Percentiles rank a stretch among this genome's conserved stretches.
These are phyloP conservation scores for Chaenogobius annularis DNA, from an alignment of 2,113 vertebrate genomes.

Conservation along the genomic window DNA sequence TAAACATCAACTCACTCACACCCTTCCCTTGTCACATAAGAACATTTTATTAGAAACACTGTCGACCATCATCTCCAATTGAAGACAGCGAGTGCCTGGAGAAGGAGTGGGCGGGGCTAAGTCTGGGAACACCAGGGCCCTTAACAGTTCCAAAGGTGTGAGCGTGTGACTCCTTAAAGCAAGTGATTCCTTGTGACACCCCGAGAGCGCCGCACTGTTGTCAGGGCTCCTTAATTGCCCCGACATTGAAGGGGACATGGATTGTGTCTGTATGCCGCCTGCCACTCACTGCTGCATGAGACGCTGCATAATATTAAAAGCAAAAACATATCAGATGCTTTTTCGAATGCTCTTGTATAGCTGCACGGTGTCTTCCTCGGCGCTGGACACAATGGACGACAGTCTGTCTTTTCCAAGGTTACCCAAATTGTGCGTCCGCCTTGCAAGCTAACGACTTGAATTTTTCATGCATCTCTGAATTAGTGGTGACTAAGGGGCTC, in stretches of 20 bases:
- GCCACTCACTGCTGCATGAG: slow-evolving; percentile 81
- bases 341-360: slow-evolving; percentile 71
- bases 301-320: slow-evolving; percentile 88
- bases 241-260: slow-evolving; percentile 71
- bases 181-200: slow-evolving; percentile 77
- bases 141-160: slow-evolving; percentile 66
- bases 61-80: slow-evolving; percentile 60
- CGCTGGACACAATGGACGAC: slow-evolving; percentile 91
- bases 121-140: slow-evolving; percentile 38
- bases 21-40: slow-evolving; percentile 40
- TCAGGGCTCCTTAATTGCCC: slow-evolving; percentile 77
- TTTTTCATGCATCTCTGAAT: slow-evolving; percentile 90
- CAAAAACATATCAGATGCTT: slow-evolving; percentile 90
- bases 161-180: slow-evolving; percentile 66
- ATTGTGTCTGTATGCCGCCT: slow-evolving; percentile 85
- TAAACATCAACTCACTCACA: slow-evolving; percentile 25
- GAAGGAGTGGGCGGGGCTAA: slow-evolving; percentile 45
- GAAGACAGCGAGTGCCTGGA: slow-evolving; percentile 40
- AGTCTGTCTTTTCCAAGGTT: slow-evolving; percentile 92
- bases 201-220: slow-evolving; percentile 60
- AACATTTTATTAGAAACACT: slow-evolving; percentile 64
- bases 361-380: slow-evolving; percentile 84
- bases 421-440: slow-evolving; percentile 90
- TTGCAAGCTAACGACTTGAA: slow-evolving; percentile 90
- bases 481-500: slow-evolving; percentile 71